A percentile compares a stretch with the other conserved stretches of the same genome.
phyloP scores from a whole-genome alignment of 2,113 vertebrate species.

The Syrrhaptes paradoxus region DNA sequence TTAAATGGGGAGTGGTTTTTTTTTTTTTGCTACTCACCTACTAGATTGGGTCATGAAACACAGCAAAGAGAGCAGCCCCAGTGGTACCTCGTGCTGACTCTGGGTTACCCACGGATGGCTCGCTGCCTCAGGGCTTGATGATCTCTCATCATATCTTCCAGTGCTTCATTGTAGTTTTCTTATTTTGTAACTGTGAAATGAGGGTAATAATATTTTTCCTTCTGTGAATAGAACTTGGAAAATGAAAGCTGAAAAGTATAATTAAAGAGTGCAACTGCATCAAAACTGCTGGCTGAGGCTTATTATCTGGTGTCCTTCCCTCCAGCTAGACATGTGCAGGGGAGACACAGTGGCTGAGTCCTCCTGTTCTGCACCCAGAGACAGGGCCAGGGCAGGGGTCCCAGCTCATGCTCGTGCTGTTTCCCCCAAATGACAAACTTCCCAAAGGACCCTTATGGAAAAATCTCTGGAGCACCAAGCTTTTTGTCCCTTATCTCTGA shows the following conservation, averaged over 20 bases:
- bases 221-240: not conserved
- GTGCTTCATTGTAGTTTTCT: not conserved
- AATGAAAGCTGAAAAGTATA: not conserved
- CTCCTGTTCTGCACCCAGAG: not conserved
- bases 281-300: not conserved
- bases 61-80: not conserved
- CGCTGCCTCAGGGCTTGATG: not conserved
- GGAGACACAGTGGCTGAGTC: no score
- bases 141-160: not conserved
- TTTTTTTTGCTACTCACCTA: not conserved
- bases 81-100: fast-evolving
- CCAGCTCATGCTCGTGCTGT: not conserved
- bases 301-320: not conserved
- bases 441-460: not conserved
- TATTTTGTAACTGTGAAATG: not conserved
- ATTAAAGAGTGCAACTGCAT: not conserved
- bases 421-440: not conserved
- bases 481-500: not conserved
- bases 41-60: not conserved
- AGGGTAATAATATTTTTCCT: not conserved
- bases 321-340: fast-evolving
- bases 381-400: not conserved
- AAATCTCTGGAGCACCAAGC: not conserved
- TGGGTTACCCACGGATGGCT: not conserved
- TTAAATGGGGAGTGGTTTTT: not conserved